phyloP scores from a whole-genome alignment of 2,888 invertebrate species.

The Drosophila demipolita region DNA sequence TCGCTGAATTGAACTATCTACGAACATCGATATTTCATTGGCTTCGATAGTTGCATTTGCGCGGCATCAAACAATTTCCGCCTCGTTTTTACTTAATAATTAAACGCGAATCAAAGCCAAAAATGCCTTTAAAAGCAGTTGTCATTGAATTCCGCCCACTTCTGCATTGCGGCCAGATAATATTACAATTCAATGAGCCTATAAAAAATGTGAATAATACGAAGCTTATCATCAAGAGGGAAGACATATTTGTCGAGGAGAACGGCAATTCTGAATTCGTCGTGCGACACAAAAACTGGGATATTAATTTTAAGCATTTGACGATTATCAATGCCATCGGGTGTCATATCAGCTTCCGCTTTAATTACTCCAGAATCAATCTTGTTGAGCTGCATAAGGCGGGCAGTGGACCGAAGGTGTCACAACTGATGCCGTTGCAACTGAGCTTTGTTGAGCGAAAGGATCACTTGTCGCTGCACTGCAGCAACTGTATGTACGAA shows the following conservation, averaged over 20 bases:
- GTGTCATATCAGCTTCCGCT: slow-evolving; percentile 79
- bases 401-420: slow-evolving; percentile 4
- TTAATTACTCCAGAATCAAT: slow-evolving; percentile 67
- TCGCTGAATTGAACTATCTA: background rate
- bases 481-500: slow-evolving; percentile 65
- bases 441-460: slow-evolving; percentile 51
- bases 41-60: slow-evolving; percentile 19
- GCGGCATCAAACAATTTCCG: slow-evolving; percentile 12
- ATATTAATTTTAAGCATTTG: slow-evolving; percentile 71
- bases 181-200: slow-evolving; percentile 73
- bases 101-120: background rate
- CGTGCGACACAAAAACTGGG: slow-evolving; percentile 61
- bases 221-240: slow-evolving; percentile 50
- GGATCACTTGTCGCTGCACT: slow-evolving; percentile 52
- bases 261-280: slow-evolving; percentile 48
- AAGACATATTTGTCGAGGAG: slow-evolving; percentile 44
- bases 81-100: slow-evolving; percentile 12
- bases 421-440: slow-evolving; percentile 28
- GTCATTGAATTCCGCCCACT: slow-evolving; percentile 82
- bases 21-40: slow-evolving; percentile 1
- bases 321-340: slow-evolving; percentile 68
- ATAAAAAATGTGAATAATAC: slow-evolving; percentile 48
- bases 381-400: slow-evolving; percentile 30
- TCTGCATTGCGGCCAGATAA: slow-evolving; percentile 79
- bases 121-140: slow-evolving; percentile 75